Conservation (phyloP, 1,140 invertebrate species). For the Homarus americanus region DNA sequence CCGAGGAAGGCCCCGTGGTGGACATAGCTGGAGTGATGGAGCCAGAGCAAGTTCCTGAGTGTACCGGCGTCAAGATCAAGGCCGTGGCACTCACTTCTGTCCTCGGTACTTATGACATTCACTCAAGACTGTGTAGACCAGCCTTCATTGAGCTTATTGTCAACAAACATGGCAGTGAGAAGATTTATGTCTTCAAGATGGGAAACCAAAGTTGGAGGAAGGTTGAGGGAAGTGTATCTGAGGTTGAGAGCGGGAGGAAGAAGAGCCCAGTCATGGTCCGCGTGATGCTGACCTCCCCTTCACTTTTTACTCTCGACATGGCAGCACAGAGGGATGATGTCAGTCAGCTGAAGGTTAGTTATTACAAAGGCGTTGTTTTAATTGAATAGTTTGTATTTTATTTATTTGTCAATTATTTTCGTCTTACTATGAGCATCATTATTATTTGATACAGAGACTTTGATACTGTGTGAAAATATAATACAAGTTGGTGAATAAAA, state of each 20-base stretch:
- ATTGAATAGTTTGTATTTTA: no score
- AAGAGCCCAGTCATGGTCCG: not conserved
- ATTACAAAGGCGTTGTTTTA: no score
- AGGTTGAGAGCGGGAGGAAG: not conserved
- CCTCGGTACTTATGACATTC: conserved; percentile 23
- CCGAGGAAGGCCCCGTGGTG: not conserved
- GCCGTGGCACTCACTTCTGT: not conserved
- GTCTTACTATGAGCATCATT: no score
- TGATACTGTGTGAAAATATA: no score
- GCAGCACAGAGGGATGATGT: no score
- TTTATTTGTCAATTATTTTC: no score
- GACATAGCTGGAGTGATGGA: conserved; percentile 28
- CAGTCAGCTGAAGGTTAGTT: no score
- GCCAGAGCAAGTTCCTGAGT: conserved; percentile 4
- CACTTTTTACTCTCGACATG: conserved; percentile 3
- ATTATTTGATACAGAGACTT: no score
- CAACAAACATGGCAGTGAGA: conserved; percentile 18
- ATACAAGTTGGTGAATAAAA: no score
- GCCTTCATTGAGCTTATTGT: conserved; percentile 21
- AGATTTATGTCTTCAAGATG: conserved; percentile 16
- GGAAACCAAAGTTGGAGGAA: conserved; percentile 13
- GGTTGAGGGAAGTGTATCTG: conserved; percentile 6
- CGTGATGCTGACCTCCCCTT: conserved; percentile 23
- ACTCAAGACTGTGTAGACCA: conserved; percentile 41
- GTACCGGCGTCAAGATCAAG: conserved; percentile 25